phyloP scores from a whole-genome alignment of 2,113 vertebrate genomes.

The Collichthys lucidus region DNA sequence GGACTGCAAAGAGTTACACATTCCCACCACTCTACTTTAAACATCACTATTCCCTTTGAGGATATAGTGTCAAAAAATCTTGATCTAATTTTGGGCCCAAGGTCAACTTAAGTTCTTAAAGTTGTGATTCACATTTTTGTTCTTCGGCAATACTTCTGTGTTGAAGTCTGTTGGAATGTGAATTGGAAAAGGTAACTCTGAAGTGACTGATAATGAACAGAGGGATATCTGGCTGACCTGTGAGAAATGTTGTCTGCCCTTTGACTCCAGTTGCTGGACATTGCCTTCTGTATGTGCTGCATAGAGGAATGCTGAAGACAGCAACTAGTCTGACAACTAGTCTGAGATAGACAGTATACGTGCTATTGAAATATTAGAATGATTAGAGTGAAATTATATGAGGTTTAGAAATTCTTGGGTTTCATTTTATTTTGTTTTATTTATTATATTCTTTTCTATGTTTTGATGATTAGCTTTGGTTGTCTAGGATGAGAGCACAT shows the following conservation, averaged over 20 bases:
- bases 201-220: slow-evolving; percentile 17
- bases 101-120: neutral
- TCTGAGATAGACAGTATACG: too few species aligned
- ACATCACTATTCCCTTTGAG: neutral
- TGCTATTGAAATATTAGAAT: too few species aligned
- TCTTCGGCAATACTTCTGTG: neutral
- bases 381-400: too few species aligned
- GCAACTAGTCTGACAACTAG: neutral
- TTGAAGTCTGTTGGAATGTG: neutral
- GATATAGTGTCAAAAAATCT: neutral
- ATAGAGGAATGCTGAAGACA: slow-evolving; percentile 15
- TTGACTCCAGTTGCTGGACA: slow-evolving; percentile 19
- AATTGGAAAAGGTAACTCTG: slow-evolving; percentile 24
- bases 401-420: too few species aligned
- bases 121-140: neutral
- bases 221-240: slow-evolving; percentile 19
- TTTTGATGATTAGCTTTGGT: neutral
- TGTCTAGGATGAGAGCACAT: neutral
- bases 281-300: slow-evolving; percentile 1
- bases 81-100: neutral
- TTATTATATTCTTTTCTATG: neutral
- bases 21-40: too few species aligned
- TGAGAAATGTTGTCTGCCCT: slow-evolving; percentile 17
- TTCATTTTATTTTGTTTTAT: too few species aligned
- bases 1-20: neutral